These are phyloP conservation scores for Hydrolagus affinis DNA, from an alignment of 2,113 vertebrate species.

Conservation along the genomic window DNA sequence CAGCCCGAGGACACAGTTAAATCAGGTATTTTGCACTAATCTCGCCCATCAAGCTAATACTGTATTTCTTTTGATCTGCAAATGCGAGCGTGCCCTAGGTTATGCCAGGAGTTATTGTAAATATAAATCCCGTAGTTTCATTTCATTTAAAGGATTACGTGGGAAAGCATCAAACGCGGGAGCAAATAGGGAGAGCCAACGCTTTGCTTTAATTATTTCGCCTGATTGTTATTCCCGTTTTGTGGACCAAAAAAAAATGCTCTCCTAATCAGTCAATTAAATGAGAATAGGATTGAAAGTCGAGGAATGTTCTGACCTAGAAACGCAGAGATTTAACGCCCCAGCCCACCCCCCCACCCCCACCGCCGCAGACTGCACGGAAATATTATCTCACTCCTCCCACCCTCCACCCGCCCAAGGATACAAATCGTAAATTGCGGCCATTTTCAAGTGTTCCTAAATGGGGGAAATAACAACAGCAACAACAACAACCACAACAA, in stretches of 20 bases:
- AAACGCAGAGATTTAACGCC: not conserved
- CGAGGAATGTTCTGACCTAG: not conserved
- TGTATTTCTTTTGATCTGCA: slow-evolving; percentile 24
- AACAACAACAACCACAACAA: too few species aligned
- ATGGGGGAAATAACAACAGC: too few species aligned
- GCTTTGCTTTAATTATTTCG: slow-evolving; percentile 10
- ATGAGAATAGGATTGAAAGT: not conserved
- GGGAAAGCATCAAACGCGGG: slow-evolving; percentile 21
- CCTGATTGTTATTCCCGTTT: not conserved
- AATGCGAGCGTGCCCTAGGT: slow-evolving; percentile 19
- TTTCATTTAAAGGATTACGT: slow-evolving; percentile 30
- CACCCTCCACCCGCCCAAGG: too few species aligned
- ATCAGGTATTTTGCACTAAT: slow-evolving; percentile 29
- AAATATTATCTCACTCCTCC: too few species aligned
- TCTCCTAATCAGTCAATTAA: slow-evolving; percentile 29
- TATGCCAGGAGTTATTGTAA: slow-evolving; percentile 9
- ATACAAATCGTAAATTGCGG: too few species aligned
- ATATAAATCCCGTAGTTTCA: slow-evolving; percentile 7
- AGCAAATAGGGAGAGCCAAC: not conserved
- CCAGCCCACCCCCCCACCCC: too few species aligned
- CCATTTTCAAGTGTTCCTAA: too few species aligned
- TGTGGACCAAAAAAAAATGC: not conserved
- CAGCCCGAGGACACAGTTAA: slow-evolving; percentile 18
- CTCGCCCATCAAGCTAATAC: slow-evolving; percentile 17
- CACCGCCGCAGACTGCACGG: too few species aligned